Evolutionary conservation across 1,140 invertebrate species (phyloP).

Genomic region (Melanaphis sacchari): DNA sequence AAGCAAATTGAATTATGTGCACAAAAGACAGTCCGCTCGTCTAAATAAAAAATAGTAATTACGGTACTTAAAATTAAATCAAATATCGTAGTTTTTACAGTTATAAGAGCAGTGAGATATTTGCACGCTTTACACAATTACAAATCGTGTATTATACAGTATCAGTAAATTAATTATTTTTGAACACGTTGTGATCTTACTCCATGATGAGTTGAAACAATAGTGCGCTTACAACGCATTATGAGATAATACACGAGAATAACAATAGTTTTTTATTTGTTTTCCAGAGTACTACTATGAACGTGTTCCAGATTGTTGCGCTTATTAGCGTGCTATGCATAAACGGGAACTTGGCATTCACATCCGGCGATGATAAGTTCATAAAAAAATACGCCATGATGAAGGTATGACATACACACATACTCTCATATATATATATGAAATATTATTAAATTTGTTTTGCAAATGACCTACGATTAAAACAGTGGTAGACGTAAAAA

Average conservation of each 20-base stretch:
- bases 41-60: neutral
- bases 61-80: neutral
- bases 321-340: slow-evolving; percentile 30
- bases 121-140: neutral
- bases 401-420: slow-evolving; percentile 66
- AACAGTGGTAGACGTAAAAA: neutral
- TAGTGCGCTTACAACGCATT: slow-evolving; percentile 2
- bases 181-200: neutral
- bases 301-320: slow-evolving; percentile 29
- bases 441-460: neutral
- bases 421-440: neutral
- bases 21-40: neutral
- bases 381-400: slow-evolving; percentile 75
- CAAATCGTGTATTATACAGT: neutral
- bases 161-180: slow-evolving; percentile 12
- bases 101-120: neutral
- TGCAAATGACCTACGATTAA: neutral
- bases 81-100: neutral
- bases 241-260: neutral
- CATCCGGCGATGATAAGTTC: slow-evolving; percentile 70
- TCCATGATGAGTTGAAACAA: neutral
- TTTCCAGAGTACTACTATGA: neutral
- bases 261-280: slow-evolving; percentile 20
- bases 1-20: neutral
- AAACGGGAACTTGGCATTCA: slow-evolving; percentile 60